These are phyloP conservation scores for Lottia gigantea DNA, from an alignment of 2,888 invertebrate genomes.

Conservation along the genomic window DNA sequence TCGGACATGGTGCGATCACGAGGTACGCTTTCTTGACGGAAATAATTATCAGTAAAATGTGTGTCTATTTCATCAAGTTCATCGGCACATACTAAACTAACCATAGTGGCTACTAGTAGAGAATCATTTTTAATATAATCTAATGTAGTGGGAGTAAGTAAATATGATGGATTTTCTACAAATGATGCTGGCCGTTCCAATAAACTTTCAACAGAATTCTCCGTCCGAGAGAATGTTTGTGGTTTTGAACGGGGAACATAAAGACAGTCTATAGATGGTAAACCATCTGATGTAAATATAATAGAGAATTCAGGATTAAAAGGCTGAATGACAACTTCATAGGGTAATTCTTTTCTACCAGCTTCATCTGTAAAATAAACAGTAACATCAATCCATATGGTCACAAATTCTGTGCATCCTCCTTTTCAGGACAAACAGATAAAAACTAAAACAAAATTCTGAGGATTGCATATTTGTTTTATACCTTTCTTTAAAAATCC, in stretches of 20 bases:
- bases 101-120: constrained; percentile 60
- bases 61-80: constrained; percentile 56
- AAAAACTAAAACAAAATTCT: too few species aligned
- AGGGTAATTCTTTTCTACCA: constrained; percentile 41
- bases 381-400: too few species aligned
- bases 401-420: too few species aligned
- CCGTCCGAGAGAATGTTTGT: constrained; percentile 7
- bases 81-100: constrained; percentile 59
- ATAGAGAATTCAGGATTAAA: constrained; percentile 38
- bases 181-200: constrained; percentile 7
- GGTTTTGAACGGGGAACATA: neutral
- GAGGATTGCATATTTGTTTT: too few species aligned
- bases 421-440: too few species aligned
- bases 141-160: constrained; percentile 55
- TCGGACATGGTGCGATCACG: constrained; percentile 40
- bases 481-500: too few species aligned
- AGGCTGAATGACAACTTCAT: constrained; percentile 41
- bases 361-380: constrained; percentile 31
- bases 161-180: constrained; percentile 33
- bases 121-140: constrained; percentile 60
- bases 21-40: constrained; percentile 24
- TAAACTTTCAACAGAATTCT: constrained; percentile 21
- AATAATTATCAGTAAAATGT: constrained; percentile 50
- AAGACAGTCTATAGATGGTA: constrained; percentile 14
- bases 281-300: constrained; percentile 17